A percentile compares a stretch with the other conserved stretches of the same genome.
phyloP scores from a whole-genome alignment of 2,797 vertebrate species.

The Sebastes glaucus region DNA sequence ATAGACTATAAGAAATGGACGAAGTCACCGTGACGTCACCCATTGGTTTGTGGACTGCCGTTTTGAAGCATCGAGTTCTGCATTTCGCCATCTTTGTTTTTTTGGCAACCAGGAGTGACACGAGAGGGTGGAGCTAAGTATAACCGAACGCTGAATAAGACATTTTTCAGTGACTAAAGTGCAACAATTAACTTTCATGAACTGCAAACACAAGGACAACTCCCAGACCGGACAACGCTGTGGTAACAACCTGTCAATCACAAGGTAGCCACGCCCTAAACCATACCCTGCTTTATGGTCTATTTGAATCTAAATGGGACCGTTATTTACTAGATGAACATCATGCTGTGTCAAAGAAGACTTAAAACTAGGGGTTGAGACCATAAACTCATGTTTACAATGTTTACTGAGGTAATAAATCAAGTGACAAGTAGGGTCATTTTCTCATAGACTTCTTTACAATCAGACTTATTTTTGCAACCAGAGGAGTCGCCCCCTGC shows the following conservation, averaged over 20 bases:
- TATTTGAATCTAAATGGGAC: background rate
- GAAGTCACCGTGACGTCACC: background rate
- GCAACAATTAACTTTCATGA: background rate
- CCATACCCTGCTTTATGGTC: background rate
- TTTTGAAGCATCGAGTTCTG: background rate
- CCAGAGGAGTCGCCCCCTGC: background rate
- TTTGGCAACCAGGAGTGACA: background rate
- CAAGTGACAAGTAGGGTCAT: accelerated
- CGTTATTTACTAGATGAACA: background rate
- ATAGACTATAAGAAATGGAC: background rate
- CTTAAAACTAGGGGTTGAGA: accelerated
- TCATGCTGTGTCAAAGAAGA: no score
- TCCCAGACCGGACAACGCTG: background rate
- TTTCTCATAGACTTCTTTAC: background rate
- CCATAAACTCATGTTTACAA: no score
- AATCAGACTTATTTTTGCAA: background rate
- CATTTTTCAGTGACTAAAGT: background rate
- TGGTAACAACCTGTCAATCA: background rate
- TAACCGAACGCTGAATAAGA: background rate
- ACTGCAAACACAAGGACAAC: background rate
- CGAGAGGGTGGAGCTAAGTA: no score
- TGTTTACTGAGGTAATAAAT: no score
- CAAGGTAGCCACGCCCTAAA: background rate
- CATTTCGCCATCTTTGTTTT: background rate
- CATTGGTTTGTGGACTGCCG: background rate